Conservation (phyloP, 2,797 vertebrate species). For the Channallabes apus region DNA sequence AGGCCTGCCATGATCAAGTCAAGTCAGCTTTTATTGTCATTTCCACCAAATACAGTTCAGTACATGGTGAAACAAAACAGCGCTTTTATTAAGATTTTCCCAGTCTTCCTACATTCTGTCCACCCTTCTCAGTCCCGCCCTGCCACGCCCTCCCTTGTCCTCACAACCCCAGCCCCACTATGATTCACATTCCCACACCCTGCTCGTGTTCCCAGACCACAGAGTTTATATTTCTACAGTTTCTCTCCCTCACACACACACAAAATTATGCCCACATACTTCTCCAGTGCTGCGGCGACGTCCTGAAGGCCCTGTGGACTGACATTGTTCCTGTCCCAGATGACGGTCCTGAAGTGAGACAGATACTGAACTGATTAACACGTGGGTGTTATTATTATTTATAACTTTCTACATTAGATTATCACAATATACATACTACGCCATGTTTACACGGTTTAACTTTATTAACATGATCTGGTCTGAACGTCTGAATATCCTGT, state of each 20-base stretch:
- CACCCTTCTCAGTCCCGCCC: too few relatives aligned
- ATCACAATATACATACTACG: not conserved
- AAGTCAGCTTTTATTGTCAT: too few relatives aligned
- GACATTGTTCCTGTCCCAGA: conserved; percentile 87
- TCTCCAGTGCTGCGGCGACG: conserved; percentile 84
- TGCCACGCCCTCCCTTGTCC: not conserved
- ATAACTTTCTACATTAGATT: not conserved
- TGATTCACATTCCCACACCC: not conserved
- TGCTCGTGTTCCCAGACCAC: not conserved
- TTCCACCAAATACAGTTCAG: too few relatives aligned
- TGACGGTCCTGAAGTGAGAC: conserved; percentile 76
- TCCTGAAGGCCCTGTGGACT: conserved; percentile 86
- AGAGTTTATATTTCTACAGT: not conserved
- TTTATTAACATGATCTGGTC: not conserved
- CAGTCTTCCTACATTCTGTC: too few relatives aligned
- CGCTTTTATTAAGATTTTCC: too few relatives aligned
- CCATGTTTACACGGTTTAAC: not conserved
- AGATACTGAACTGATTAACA: not conserved
- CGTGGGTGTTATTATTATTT: not conserved
- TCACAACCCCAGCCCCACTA: too few relatives aligned
- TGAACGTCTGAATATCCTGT: not conserved
- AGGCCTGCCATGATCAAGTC: too few relatives aligned
- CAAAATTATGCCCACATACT: conserved; percentile 70
- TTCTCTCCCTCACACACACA: not conserved
- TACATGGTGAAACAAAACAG: too few relatives aligned